These are phyloP conservation scores for Hystrix cristata DNA, from an alignment of 2,113 vertebrate species.

Conservation along the genomic window DNA sequence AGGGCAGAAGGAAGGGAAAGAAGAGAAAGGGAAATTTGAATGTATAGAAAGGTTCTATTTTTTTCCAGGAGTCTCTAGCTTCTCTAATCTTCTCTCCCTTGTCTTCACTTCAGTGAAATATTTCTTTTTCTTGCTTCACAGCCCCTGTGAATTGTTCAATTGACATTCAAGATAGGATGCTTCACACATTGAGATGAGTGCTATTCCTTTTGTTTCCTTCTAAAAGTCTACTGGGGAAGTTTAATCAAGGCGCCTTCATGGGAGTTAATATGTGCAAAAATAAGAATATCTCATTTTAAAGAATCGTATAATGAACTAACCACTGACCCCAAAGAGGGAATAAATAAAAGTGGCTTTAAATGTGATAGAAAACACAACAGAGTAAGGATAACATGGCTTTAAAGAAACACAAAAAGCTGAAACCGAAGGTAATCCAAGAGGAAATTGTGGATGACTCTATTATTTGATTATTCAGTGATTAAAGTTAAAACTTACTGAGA, in stretches of 20 bases:
- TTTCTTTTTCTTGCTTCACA: not conserved
- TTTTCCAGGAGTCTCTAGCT: not conserved
- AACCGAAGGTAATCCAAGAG: not conserved
- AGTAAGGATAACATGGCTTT: not conserved
- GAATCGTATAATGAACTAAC: not conserved
- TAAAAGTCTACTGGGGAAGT: constrained; percentile 21
- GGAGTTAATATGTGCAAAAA: not conserved
- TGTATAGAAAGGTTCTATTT: not conserved
- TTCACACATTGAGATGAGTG: not conserved
- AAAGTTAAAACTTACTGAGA: not conserved
- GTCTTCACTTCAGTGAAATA: not conserved
- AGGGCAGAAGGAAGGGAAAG: no score
- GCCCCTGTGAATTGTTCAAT: constrained; percentile 20
- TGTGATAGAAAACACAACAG: not conserved
- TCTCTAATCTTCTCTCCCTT: not conserved
- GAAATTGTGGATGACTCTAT: not conserved
- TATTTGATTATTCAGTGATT: not conserved
- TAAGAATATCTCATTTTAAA: constrained; percentile 26
- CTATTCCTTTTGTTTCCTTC: constrained; percentile 39
- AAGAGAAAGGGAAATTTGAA: not conserved
- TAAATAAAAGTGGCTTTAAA: not conserved
- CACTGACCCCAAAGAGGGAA: not conserved
- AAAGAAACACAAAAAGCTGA: not conserved
- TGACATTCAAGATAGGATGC: constrained; percentile 52
- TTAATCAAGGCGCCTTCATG: constrained; percentile 42